A percentile compares a stretch with the other conserved stretches of the same genome.
Evolutionary conservation across 2,113 vertebrate species (phyloP).

Genomic region (Pteruthius melanotis): DNA sequence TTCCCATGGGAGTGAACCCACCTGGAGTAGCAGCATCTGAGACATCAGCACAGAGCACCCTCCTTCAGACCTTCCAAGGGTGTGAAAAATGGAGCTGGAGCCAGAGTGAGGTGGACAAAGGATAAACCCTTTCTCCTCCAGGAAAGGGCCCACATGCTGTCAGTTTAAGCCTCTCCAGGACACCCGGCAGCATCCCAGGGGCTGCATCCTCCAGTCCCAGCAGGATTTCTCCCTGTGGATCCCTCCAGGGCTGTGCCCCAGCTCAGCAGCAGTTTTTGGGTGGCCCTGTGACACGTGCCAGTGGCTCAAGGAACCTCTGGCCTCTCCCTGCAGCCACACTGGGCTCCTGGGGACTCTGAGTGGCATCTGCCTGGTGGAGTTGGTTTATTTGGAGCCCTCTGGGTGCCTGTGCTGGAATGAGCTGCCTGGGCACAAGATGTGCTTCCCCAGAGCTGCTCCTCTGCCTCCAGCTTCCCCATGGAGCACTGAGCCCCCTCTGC

Average conservation of each 20-base stretch:
- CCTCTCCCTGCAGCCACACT: rapidly evolving
- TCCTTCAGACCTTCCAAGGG: neutral
- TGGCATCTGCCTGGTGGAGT: rapidly evolving
- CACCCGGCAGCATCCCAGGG: neutral
- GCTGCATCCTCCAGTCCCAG: neutral
- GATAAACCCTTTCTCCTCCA: neutral
- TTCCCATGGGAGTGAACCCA: rapidly evolving
- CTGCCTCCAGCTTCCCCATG: neutral
- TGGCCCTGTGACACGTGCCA: neutral
- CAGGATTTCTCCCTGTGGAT: neutral
- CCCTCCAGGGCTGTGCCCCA: rapidly evolving
- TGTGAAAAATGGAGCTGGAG: rapidly evolving
- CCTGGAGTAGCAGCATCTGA: neutral
- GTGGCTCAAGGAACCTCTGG: neutral
- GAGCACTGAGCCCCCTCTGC: neutral
- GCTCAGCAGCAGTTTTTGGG: neutral
- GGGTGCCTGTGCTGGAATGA: neutral
- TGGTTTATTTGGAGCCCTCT: neutral
- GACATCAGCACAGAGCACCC: neutral
- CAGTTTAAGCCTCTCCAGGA: neutral
- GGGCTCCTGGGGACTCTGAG: neutral
- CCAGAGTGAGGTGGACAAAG: rapidly evolving
- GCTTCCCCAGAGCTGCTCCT: neutral
- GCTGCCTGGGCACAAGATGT: neutral
- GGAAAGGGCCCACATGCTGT: rapidly evolving